Evolutionary conservation across 2,113 vertebrate genomes (phyloP), one percentile per base, ranked within the genome.

Genomic region (Candoia aspera): DNA sequence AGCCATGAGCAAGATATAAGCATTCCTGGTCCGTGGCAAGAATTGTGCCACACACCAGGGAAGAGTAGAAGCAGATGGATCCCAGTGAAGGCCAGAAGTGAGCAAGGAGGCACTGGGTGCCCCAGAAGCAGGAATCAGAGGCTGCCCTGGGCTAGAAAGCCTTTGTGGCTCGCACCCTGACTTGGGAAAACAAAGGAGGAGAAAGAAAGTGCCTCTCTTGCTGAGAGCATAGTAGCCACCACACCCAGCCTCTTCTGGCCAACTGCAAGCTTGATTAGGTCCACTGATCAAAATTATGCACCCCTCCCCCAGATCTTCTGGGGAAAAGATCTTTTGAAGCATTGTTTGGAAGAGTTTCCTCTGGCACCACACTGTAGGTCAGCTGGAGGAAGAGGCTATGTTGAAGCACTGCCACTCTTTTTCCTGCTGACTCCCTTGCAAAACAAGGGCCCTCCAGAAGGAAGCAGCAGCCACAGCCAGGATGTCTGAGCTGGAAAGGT

Each of bases 241-340:
- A 87, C 83, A 92, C 8, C 53, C 86, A 87, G 10, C 64, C 24
- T 68, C 62, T 92, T 89, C 90, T 59, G 26, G 59, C 87, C 84
- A 94, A 89, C 79, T 92, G n/a, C 54, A 53, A 92, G 42, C 64
- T 89, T 92, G 84, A 94, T 91, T 60, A 93, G 57, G 68, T 23
- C 88, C 88, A 84, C 94, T 93, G 91, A 94, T 95, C 59, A 86
- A 94, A 79, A 64, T 55, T 10, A 4, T 93, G 46, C 91, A 86
- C 13, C 12, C 23, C 10, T 49, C 10, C 3, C 24, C 5, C 54
- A 26, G 26, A 57, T 17, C 29, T 55, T 33, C 26, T n/a, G 26
- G 5, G 46, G 84, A 29, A 85, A 46, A 49, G 11, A 13, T 53
- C 24, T 53, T 84, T 2, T 85, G 84, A 26, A 53, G 11, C 46